These are phyloP conservation scores for Nephrocerus scutellatus DNA, from an alignment of 2,888 invertebrate species.

Conservation along the genomic window DNA sequence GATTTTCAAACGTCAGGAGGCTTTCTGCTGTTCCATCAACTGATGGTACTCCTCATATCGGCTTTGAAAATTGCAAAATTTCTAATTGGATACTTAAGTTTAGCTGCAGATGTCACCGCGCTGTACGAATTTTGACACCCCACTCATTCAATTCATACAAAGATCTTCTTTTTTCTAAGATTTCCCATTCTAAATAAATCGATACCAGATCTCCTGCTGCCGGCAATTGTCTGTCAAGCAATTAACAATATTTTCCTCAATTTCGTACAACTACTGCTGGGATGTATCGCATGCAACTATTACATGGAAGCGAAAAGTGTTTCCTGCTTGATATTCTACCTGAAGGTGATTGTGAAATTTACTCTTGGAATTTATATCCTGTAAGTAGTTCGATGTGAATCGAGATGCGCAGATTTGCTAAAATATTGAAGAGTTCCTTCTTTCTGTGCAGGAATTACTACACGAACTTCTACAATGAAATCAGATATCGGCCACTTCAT, in stretches of 20 bases:
- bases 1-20: conserved; percentile 15
- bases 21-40: conserved; percentile 27
- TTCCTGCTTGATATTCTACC: conserved; percentile 22
- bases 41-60: conserved; percentile 31
- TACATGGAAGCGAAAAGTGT: conserved; percentile 20
- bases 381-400: conserved; percentile 28
- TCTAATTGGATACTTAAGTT: conserved; percentile 31
- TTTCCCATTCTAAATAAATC: conserved; percentile 39
- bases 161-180: conserved; percentile 21
- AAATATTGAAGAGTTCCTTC: not conserved
- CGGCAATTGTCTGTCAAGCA: conserved; percentile 34
- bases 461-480: conserved; percentile 30
- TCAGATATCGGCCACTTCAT: too few species aligned
- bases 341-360: conserved; percentile 30
- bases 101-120: conserved; percentile 39
- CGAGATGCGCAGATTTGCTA: not conserved
- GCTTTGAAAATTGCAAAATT: conserved; percentile 34
- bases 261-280: conserved; percentile 32
- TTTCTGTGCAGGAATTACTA: conserved; percentile 30
- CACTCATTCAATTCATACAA: not conserved
- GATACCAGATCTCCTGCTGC: conserved; percentile 35
- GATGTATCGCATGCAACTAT: conserved; percentile 29
- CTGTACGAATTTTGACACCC: conserved; percentile 31
- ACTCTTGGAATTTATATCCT: conserved; percentile 26
- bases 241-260: conserved; percentile 33